Evolutionary conservation across 2,888 invertebrate species (phyloP), one percentile per base, ranked within the genome.

Genomic region (Diarsia dahlii): DNA sequence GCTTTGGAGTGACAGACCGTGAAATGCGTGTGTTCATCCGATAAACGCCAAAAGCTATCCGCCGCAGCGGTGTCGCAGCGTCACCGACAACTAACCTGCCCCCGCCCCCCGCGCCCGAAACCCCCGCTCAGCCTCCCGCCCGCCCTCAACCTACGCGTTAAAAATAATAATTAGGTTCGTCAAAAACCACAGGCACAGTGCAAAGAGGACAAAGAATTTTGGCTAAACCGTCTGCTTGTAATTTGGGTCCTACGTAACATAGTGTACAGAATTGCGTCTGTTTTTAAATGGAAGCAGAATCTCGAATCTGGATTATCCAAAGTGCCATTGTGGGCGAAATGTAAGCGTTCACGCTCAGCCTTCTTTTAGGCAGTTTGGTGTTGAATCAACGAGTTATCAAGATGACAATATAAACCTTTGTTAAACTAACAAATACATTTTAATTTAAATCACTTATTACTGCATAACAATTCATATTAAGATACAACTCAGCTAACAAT

Each of bases 1-100:
- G 85, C 77, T 78, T 76, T 76, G 48, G 81, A 81, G 90, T 89
- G 86, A 81, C 84, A 82, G 84, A 83, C 87, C 86, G 89, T 90
- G 81, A 91, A 90, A 89, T 89, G 90, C 87, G 90, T 89, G 91
- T 88, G 84, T 82, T 89, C 90, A 89, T 81, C 87, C 88, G 89
- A 89, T 88, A 90, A 89, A 91, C 88, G 84, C 84, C 90, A 89
- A 89, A 90, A 91, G 91, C 87, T 87, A 90, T 87, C 82, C 86
- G 76, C 84, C 85, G 84, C 84, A 82, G 74, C 84, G 54, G 48
- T 84, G 85, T 78, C 87, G 84, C 84, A 87, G 81, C 82, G 81
- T 87, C 85, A 84, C 83, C 62, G 69, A 45, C 81, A 82, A 76
- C 82, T 78, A 81, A 64, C 70, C 76, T 77, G 52, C 74, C 70